phyloP scores from a whole-genome alignment of 23 tunicate genomes.

The Halocynthia aurantium region DNA sequence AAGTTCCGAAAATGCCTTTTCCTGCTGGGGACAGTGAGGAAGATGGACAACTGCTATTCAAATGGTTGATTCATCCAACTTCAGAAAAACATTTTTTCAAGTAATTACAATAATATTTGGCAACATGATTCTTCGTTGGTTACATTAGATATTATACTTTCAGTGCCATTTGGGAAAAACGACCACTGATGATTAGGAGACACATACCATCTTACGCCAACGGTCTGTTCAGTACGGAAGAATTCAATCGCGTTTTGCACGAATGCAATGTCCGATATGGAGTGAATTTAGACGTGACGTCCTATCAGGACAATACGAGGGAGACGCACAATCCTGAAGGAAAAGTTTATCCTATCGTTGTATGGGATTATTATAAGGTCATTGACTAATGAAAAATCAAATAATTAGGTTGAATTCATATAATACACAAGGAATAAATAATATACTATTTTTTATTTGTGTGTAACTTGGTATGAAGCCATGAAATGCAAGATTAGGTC shows the following conservation, averaged over 20 bases:
- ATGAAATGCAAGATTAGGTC: too few species aligned
- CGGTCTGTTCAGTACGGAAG: constrained; percentile 50
- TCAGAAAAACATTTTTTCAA: constrained; percentile 52
- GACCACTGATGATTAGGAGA: constrained; percentile 51
- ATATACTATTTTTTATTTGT: too few species aligned
- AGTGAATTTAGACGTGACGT: constrained; percentile 85
- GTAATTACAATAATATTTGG: constrained; percentile 12
- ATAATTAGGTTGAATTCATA: too few species aligned
- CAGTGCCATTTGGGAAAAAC: constrained; percentile 81
- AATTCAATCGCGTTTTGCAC: constrained; percentile 51
- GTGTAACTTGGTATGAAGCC: too few species aligned
- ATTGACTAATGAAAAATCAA: neutral
- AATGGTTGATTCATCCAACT: constrained; percentile 85
- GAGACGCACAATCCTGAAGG: constrained; percentile 85
- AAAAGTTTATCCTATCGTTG: constrained; percentile 64
- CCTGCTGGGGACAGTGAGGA: constrained; percentile 82
- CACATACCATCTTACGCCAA: constrained; percentile 47
- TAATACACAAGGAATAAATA: too few species aligned
- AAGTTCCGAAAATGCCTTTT: constrained; percentile 64
- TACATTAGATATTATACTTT: neutral
- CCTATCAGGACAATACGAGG: constrained; percentile 53
- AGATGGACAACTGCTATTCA: constrained; percentile 58
- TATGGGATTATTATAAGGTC: constrained; percentile 88
- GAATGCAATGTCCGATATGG: constrained; percentile 66
- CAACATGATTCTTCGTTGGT: too few species aligned